Evolutionary conservation across 2,113 vertebrate genomes (phyloP), one percentile per base, ranked within the genome.

Genomic region (Hemibagrus wyckioides): DNA sequence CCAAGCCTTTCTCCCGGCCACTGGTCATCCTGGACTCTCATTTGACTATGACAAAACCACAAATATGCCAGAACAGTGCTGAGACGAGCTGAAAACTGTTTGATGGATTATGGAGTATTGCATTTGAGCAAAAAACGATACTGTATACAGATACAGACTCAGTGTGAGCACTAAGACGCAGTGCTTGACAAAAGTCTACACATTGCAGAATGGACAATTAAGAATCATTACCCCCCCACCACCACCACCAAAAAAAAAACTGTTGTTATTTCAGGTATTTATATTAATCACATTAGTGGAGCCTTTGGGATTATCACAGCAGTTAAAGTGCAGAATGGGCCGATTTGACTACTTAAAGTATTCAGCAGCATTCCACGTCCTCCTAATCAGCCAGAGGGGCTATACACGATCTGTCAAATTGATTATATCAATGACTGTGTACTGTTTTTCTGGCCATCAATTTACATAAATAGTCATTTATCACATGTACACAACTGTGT

Each of bases 1-100:
- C 94, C 87, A 91, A 96, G 86, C 94, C 95, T 76, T 97, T 96
- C 84, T 96, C 92, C 92, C 96, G 96, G 0, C 95, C 97, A 88
- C 95, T 95, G 28, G 95, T 94, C 89, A 95, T 97, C 57, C 90
- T 92, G 0, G 95, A 97, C 0, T 87, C 95, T 59, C 93, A 94
- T 0, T 93, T 93, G 0, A 93, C 69, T 1, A 87, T 86, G 0
- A 14, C 83, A n/a, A 79, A 82, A 65, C 82, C 88, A 5, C 69
- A 81, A 0, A 85, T 71, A 75, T 77, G 79, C 2, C 88, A 88
- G 63, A 90, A 86, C 77, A 79, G 80, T 52, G 85, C 86, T 19
- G 89, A 91, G 57, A 88, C 89, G 1, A 88, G 84, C 44, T 91
- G 93, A 86, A 82, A 83, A 17, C 61, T 84, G 76, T 54, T 75